phyloP scores from a whole-genome alignment of 2,888 invertebrate species.

The Clitarchus hookeri region DNA sequence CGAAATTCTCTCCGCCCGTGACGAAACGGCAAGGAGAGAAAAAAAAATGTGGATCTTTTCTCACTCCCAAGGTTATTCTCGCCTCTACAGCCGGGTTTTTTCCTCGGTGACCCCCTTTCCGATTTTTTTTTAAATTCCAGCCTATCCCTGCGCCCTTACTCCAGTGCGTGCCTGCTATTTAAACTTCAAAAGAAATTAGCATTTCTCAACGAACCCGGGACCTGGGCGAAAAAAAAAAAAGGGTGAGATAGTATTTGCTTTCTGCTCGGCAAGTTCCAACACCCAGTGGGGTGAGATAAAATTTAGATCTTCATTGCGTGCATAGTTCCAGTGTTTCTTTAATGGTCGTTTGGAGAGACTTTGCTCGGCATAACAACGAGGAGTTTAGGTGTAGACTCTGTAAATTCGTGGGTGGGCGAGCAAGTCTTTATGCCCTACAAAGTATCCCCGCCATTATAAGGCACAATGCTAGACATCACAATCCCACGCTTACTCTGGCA shows the following conservation, averaged over 20 bases:
- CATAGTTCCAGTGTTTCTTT: neutral
- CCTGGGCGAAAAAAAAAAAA: neutral
- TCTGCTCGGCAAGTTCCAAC: neutral
- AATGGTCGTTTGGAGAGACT: neutral
- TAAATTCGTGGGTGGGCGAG: too few species aligned
- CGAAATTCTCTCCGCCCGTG: neutral
- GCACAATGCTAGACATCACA: too few species aligned
- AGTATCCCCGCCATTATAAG: too few species aligned
- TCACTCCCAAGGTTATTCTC: neutral
- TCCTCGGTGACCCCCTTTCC: neutral
- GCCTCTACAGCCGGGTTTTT: neutral
- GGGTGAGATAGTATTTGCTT: neutral
- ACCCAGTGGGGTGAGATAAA: neutral
- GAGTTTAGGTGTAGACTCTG: too few species aligned
- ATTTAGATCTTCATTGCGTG: neutral
- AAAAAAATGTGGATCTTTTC: neutral
- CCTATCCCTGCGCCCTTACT: neutral
- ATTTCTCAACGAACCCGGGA: neutral
- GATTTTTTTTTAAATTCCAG: neutral
- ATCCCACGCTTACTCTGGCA: too few species aligned
- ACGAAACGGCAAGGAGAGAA: neutral
- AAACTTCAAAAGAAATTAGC: neutral
- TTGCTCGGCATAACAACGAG: too few species aligned
- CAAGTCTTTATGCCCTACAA: too few species aligned
- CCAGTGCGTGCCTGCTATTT: neutral